Evolutionary conservation across 2,113 vertebrate genomes (phyloP).

Genomic region (Prochilodus magdalenae): DNA sequence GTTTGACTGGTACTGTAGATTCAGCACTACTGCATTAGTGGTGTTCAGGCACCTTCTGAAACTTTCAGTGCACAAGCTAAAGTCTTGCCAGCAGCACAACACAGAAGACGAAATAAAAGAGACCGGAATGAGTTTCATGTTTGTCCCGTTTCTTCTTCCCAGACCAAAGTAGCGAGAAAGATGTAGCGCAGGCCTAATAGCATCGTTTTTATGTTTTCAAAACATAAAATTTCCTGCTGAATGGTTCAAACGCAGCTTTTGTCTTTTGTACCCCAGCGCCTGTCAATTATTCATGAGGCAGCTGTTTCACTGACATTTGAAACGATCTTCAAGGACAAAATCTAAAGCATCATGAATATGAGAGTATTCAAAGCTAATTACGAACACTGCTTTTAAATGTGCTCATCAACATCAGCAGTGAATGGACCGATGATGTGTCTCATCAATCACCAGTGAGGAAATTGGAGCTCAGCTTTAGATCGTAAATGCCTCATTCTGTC

Average conservation of each 20-base stretch:
- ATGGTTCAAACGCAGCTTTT: constrained; percentile 21
- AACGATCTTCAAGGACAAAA: constrained; percentile 45
- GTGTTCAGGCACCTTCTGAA: neutral
- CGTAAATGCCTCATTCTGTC: constrained; percentile 23
- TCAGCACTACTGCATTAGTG: neutral
- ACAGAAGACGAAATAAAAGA: neutral
- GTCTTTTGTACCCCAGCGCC: constrained; percentile 23
- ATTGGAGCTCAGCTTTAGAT: neutral
- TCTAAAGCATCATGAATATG: constrained; percentile 41
- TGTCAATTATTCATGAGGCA: constrained; percentile 50
- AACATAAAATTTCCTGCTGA: constrained; percentile 32
- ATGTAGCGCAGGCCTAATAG: neutral
- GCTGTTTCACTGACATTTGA: constrained; percentile 53
- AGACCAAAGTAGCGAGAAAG: neutral
- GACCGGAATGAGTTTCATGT: neutral
- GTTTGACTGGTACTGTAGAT: too few species aligned
- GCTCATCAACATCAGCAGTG: constrained; percentile 23
- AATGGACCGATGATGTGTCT: constrained; percentile 4
- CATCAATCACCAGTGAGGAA: constrained; percentile 16
- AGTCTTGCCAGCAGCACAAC: neutral
- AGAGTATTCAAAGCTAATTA: constrained; percentile 45
- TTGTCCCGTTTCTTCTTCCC: neutral
- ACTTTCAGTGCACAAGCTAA: neutral
- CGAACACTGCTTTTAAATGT: constrained; percentile 34
- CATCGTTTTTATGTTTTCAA: constrained; percentile 9